Base-by-base conservation (phyloP, 2,888 invertebrate genomes). In the Aphrophora alni region DNA sequence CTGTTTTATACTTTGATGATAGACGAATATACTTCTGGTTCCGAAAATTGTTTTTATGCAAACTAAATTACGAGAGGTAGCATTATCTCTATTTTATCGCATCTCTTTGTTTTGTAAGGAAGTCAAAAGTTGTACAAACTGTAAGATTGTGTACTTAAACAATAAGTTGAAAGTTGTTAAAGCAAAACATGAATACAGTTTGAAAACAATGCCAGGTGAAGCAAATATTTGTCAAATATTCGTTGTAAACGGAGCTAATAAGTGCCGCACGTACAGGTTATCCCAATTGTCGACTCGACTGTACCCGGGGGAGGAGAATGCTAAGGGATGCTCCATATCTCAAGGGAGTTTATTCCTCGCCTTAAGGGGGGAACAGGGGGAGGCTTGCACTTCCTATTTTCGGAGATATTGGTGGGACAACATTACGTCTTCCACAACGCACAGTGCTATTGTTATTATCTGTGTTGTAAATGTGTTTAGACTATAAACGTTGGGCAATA, bases 371-470 rank as follows among this genome's bases (percentile, higher is more conserved):
- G 44, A 17, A 38, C 2, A 33, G 44, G 69, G 75, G 80, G 38
- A 75, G 80, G 75, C 80, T 80, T 71, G 75, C 80, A 80, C 74
- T 80, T 80, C 75, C 76, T 76, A 79, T 79, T 79, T 79, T 79
- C 74, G 74, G 79, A 79, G 79, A 74, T 79, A 79, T 79, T 74
- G 79, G 75, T 73, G 59, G 77, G 77, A 77, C 77, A 77, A 69
- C 74, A 79, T 68, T 73, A 79, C 69, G 69, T 21, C 75, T 21
- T 59, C 73, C 59, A 74, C 33, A 72, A 73, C 59, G 69, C 79
- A n/a, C n/a, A 78, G 72, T 78, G 73, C 78, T 68, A 75, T 79
- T 79, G 79, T 79, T 79, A 78, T 78, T 74, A 79, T 79, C 74
- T 69, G 68, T 8, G 25, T 14, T 25, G 27, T 24, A 44, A 27